A percentile compares a stretch with the other conserved stretches of the same genome.
These are phyloP conservation scores for Leucoraja erinaceus DNA, from an alignment of 2,113 vertebrate species.

Conservation along the genomic window DNA sequence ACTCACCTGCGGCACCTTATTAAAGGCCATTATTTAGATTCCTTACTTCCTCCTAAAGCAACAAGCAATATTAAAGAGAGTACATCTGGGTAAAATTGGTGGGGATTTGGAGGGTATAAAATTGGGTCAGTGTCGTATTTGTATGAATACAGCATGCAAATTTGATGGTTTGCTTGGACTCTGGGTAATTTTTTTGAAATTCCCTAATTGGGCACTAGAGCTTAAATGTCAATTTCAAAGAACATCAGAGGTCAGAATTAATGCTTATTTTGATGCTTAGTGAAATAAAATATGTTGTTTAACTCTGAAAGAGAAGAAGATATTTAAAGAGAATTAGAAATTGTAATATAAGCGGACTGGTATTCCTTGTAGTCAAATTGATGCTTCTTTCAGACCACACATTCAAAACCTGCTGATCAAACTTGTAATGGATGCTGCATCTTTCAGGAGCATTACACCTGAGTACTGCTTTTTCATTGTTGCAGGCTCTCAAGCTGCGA, in stretches of 20 bases:
- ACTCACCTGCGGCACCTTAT: too few species aligned
- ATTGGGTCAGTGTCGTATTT: too few species aligned
- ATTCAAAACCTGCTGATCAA: neutral
- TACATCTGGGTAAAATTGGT: neutral
- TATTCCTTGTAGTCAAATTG: neutral
- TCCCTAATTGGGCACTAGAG: too few species aligned
- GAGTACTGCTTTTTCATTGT: conserved; percentile 36
- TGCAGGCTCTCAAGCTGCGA: conserved; percentile 82
- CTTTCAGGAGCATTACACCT: neutral
- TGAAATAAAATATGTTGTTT: neutral
- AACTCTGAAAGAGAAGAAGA: neutral
- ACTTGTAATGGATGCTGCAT: neutral
- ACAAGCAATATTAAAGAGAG: neutral
- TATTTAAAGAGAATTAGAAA: neutral
- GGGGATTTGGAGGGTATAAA: neutral
- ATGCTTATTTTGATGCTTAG: neutral
- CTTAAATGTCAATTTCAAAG: neutral
- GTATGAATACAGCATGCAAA: too few species aligned
- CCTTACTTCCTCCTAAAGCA: neutral
- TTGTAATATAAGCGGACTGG: neutral
- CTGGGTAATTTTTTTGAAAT: too few species aligned
- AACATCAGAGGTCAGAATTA: too few species aligned
- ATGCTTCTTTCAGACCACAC: neutral
- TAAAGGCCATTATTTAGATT: neutral
- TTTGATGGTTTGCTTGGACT: too few species aligned